Conservation (phyloP, 2,797 vertebrate species). For the Acanthurus leucopareius region DNA sequence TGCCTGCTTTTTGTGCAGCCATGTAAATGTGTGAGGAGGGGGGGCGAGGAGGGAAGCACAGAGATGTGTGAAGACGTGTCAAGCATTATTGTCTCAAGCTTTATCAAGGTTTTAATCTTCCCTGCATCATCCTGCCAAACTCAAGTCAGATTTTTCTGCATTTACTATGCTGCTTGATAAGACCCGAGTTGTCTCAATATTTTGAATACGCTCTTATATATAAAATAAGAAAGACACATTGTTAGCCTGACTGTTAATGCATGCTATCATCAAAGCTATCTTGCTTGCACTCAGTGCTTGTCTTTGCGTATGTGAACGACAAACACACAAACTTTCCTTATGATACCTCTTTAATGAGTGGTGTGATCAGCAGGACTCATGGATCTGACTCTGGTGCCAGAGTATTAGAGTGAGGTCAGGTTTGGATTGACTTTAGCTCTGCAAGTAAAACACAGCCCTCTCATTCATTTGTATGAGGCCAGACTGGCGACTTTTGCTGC, state of each 20-base stretch:
- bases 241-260: constrained; percentile 42
- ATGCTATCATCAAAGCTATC: constrained; percentile 39
- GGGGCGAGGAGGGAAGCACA: not conserved
- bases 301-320: constrained; percentile 3
- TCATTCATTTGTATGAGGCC: not conserved
- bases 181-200: constrained; percentile 43
- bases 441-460: not conserved
- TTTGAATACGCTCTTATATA: constrained; percentile 47
- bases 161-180: constrained; percentile 44
- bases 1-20: constrained; percentile 16
- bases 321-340: constrained; percentile 7
- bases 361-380: not conserved
- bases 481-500: not conserved
- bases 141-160: constrained; percentile 27
- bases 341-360: not conserved
- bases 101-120: constrained; percentile 52
- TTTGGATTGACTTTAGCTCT: not conserved
- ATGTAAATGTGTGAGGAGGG: constrained; percentile 39
- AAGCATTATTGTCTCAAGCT: constrained; percentile 43
- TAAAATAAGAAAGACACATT: constrained; percentile 36
- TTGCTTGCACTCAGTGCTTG: constrained; percentile 10
- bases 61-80: constrained; percentile 39
- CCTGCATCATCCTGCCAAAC: constrained; percentile 35
- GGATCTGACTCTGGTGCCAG: not conserved
- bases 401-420: not conserved